Percentiles rank a stretch among this genome's conserved stretches.
phyloP scores from a whole-genome alignment of 2,888 invertebrate species.

The Eurois occulta region DNA sequence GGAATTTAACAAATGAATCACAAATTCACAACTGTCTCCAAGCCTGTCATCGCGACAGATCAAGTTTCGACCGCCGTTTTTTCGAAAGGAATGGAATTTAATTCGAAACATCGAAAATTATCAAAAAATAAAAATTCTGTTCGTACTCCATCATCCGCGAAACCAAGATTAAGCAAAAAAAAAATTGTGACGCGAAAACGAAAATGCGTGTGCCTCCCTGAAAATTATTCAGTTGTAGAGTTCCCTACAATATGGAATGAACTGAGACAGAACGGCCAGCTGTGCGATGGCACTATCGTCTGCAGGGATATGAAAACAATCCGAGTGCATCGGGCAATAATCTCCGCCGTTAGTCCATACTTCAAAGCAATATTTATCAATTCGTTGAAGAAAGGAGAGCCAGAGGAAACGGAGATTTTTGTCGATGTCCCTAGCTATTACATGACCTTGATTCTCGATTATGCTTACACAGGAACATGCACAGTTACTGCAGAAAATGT shows the following conservation, averaged over 20 bases:
- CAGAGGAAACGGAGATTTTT: slow-evolving; percentile 91
- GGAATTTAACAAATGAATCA: slow-evolving; percentile 80
- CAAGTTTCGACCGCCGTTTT: slow-evolving; percentile 90
- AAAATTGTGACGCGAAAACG: slow-evolving; percentile 86
- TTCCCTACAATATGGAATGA: slow-evolving; percentile 93
- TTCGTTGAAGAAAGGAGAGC: slow-evolving; percentile 91
- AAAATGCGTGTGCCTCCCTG: slow-evolving; percentile 91
- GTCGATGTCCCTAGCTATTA: slow-evolving; percentile 91
- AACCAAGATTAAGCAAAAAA: slow-evolving; percentile 86
- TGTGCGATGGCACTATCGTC: slow-evolving; percentile 93
- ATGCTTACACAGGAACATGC: slow-evolving; percentile 93
- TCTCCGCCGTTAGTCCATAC: slow-evolving; percentile 94
- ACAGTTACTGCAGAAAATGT: slow-evolving; percentile 92
- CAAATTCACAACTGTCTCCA: slow-evolving; percentile 73
- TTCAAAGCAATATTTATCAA: slow-evolving; percentile 94
- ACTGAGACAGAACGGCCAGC: slow-evolving; percentile 91
- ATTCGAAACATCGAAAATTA: slow-evolving; percentile 90
- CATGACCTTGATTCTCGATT: slow-evolving; percentile 93
- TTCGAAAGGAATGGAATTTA: slow-evolving; percentile 90
- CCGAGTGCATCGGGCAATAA: slow-evolving; percentile 92
- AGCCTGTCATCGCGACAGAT: slow-evolving; percentile 87
- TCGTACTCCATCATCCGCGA: slow-evolving; percentile 86
- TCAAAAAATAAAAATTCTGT: slow-evolving; percentile 89
- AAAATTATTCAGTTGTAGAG: slow-evolving; percentile 91
- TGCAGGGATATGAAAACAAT: slow-evolving; percentile 92